Conservation (phyloP, 1,140 invertebrate species). For the Aphaenogaster floridana region DNA sequence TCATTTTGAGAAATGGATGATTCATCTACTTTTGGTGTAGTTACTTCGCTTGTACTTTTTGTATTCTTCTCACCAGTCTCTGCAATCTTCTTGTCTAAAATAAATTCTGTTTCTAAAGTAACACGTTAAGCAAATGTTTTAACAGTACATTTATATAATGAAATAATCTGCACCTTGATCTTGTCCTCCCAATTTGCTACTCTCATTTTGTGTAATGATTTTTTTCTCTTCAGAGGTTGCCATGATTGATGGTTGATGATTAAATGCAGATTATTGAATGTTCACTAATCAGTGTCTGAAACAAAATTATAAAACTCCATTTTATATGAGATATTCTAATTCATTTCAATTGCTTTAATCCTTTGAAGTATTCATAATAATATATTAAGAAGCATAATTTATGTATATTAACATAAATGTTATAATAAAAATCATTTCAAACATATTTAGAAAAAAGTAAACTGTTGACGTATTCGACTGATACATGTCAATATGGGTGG, state of each 20-base stretch:
- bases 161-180: background rate
- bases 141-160: background rate
- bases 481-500: background rate
- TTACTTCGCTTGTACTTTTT: background rate
- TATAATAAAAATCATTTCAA: background rate
- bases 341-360: background rate
- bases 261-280: constrained; percentile 20
- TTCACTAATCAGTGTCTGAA: constrained; percentile 4
- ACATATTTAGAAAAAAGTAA: background rate
- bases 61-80: background rate
- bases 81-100: constrained; percentile 11
- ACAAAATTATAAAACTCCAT: constrained; percentile 13
- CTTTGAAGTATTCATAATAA: background rate
- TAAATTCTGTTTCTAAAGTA: background rate
- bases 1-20: constrained; percentile 9
- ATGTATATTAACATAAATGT: background rate
- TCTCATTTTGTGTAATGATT: background rate
- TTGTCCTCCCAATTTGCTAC: background rate
- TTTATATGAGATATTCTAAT: background rate
- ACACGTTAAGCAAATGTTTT: background rate
- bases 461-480: background rate
- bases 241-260: constrained; percentile 28
- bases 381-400: background rate
- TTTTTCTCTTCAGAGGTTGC: constrained; percentile 16
- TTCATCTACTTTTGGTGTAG: background rate